Conservation (phyloP, 1,140 invertebrate species). For the Arctopsyche grandis region DNA sequence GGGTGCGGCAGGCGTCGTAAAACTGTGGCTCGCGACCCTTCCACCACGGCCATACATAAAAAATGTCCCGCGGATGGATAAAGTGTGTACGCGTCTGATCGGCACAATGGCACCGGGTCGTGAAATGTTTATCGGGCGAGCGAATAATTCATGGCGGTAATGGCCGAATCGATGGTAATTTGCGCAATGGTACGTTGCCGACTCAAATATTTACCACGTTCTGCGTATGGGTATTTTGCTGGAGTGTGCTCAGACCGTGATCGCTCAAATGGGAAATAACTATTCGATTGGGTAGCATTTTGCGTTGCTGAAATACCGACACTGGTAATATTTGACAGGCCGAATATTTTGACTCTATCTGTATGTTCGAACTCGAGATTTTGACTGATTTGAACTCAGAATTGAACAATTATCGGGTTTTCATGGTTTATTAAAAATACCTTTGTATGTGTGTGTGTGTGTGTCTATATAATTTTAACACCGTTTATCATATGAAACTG, state of each 20-base stretch:
- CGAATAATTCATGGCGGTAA: slow-evolving; percentile 25
- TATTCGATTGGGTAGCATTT: too few relatives aligned
- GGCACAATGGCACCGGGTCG: not conserved
- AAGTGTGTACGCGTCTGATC: not conserved
- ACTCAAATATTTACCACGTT: slow-evolving; percentile 10
- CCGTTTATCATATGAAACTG: too few relatives aligned
- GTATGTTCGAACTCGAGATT: too few relatives aligned
- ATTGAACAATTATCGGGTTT: too few relatives aligned
- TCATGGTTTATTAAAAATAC: too few relatives aligned
- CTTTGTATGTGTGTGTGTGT: too few relatives aligned
- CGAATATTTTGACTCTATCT: too few relatives aligned
- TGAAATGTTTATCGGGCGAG: slow-evolving; percentile 1
- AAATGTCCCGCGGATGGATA: not conserved
- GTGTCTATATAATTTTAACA: too few relatives aligned
- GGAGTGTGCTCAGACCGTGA: not conserved
- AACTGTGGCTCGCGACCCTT: not conserved
- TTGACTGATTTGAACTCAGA: too few relatives aligned
- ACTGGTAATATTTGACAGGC: too few relatives aligned
- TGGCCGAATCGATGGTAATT: slow-evolving; percentile 24
- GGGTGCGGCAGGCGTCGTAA: not conserved
- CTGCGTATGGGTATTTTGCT: not conserved
- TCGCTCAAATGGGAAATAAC: not conserved
- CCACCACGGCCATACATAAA: not conserved
- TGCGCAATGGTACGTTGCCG: not conserved
- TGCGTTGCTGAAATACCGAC: not conserved